Conservation (phyloP, 2,888 invertebrate species). For the Achlya flavicornis region DNA sequence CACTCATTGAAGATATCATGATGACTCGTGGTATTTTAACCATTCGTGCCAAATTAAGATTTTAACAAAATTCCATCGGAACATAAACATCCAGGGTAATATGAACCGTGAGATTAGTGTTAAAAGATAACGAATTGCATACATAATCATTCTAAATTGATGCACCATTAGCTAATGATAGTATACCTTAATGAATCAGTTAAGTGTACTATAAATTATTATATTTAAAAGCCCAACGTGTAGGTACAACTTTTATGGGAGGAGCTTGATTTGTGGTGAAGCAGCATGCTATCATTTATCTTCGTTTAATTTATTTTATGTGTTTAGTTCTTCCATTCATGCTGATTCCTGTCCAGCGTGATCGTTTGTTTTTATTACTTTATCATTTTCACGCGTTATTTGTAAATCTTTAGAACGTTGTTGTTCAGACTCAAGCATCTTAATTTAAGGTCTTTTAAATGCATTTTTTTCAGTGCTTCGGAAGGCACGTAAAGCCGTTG, state of each 20-base stretch:
- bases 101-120: conserved; percentile 6
- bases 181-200: conserved; percentile 9
- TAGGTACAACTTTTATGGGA: background rate
- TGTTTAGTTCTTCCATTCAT: conserved; percentile 1
- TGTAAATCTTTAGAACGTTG: background rate
- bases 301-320: background rate
- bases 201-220: conserved; percentile 10
- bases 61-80: background rate
- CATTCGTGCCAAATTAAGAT: background rate
- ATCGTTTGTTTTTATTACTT: background rate
- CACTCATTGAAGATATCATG: background rate
- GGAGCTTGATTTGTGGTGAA: background rate
- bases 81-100: background rate
- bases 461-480: too few species aligned
- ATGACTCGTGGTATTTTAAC: background rate
- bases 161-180: conserved; percentile 9
- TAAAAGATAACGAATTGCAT: background rate
- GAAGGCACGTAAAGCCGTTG: too few species aligned
- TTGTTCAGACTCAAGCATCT: background rate
- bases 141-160: background rate
- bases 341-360: background rate
- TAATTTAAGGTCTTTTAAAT: too few species aligned
- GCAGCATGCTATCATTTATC: background rate
- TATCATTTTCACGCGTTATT: background rate
- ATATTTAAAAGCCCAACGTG: background rate